These are phyloP conservation scores for Rhynchomys soricoides DNA, from an alignment of 2,113 vertebrate genomes.

Conservation along the genomic window DNA sequence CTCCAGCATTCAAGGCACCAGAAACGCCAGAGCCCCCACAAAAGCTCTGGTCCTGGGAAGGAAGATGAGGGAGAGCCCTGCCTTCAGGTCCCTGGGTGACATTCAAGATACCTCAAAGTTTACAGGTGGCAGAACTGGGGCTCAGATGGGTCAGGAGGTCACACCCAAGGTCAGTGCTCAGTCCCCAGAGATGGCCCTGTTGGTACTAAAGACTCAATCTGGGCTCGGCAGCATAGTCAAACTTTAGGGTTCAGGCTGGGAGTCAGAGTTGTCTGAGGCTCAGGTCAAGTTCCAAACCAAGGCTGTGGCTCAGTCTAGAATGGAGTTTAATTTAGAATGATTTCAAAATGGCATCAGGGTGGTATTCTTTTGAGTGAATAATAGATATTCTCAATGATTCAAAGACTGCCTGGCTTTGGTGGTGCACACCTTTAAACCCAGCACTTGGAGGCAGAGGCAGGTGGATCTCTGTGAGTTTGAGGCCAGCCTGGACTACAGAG, in stretches of 20 bases:
- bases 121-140: background rate
- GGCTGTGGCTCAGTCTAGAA: background rate
- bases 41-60: conserved; percentile 66
- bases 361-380: background rate
- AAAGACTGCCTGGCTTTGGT: background rate
- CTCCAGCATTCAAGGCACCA: conserved; percentile 69
- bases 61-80: background rate
- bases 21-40: conserved; percentile 53
- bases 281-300: background rate
- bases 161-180: background rate
- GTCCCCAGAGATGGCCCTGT: accelerated
- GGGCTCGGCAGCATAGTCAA: background rate
- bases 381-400: background rate
- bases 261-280: background rate
- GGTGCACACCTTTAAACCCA: background rate
- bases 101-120: background rate
- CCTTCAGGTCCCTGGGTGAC: background rate
- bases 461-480: background rate
- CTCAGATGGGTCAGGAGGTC: background rate
- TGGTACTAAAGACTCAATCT: accelerated
- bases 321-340: background rate
- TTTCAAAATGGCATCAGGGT: background rate
- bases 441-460: background rate
- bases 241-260: background rate
- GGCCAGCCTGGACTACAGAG: background rate